Percentiles rank a stretch among this genome's conserved stretches.
These are phyloP conservation scores for Embidobia sp. DNA, from an alignment of 2,888 invertebrate species.

Conservation along the genomic window DNA sequence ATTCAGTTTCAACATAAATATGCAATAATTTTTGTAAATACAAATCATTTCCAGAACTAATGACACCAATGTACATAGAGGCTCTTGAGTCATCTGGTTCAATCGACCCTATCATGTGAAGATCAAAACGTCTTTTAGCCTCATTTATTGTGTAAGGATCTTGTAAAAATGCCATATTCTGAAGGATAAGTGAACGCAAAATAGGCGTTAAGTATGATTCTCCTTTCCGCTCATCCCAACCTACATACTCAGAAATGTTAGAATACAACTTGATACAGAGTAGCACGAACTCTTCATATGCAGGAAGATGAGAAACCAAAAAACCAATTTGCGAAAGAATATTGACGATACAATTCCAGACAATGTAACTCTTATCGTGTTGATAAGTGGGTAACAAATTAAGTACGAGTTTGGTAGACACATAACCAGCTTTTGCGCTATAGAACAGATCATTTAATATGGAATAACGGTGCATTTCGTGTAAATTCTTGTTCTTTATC, in stretches of 20 bases:
- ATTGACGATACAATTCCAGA: slow-evolving; percentile 23
- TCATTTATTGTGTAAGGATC: slow-evolving; percentile 1
- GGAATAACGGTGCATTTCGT: slow-evolving; percentile 13
- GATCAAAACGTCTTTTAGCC: slow-evolving; percentile 24
- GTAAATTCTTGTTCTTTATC: slow-evolving; percentile 1
- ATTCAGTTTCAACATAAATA: no score
- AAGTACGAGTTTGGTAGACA: background rate
- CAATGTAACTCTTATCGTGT: slow-evolving; percentile 25
- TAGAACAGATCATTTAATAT: slow-evolving; percentile 26
- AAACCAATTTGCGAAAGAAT: slow-evolving; percentile 17
- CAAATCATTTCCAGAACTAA: slow-evolving; percentile 15
- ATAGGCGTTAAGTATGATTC: slow-evolving; percentile 18
- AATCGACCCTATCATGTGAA: background rate
- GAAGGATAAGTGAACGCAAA: slow-evolving; percentile 8
- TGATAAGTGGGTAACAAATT: slow-evolving; percentile 10
- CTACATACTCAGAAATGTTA: slow-evolving; percentile 8
- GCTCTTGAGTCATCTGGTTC: slow-evolving; percentile 23
- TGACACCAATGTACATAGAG: slow-evolving; percentile 20
- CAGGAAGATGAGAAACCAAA: slow-evolving; percentile 27
- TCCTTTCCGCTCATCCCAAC: slow-evolving; percentile 15
- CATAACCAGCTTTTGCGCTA: slow-evolving; percentile 27
- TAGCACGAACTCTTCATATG: slow-evolving; percentile 13
- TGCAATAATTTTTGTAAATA: slow-evolving; percentile 24
- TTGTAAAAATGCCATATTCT: slow-evolving; percentile 11
- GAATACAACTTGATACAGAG: slow-evolving; percentile 16